phyloP scores from a whole-genome alignment of 2,888 invertebrate species.

The Mechanitis mazaeus region DNA sequence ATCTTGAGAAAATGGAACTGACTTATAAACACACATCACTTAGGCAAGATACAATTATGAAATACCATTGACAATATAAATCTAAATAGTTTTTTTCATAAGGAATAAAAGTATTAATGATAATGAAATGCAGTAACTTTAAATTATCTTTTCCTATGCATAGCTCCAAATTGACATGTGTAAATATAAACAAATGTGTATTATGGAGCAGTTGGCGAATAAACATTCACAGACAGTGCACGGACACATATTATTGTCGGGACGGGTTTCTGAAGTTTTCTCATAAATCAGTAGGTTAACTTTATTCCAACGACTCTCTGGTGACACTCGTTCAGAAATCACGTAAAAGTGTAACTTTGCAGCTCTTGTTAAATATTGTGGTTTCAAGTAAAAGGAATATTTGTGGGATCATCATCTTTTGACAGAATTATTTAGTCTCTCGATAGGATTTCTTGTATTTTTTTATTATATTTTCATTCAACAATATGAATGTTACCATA shows the following conservation, averaged over 20 bases:
- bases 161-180: conserved; percentile 42
- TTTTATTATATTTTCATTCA: no score
- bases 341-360: conserved; percentile 63
- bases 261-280: conserved; percentile 55
- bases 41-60: no score
- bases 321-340: conserved; percentile 70
- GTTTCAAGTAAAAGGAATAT: conserved; percentile 24
- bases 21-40: no score
- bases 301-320: conserved; percentile 75
- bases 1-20: no score
- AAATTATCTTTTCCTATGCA: conserved; percentile 43
- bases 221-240: conserved; percentile 59
- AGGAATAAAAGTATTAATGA: no score
- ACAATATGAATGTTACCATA: no score
- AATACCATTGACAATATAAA: no score
- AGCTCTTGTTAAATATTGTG: conserved; percentile 48
- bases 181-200: conserved; percentile 39
- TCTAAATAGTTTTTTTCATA: no score
- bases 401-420: background rate
- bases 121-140: conserved; percentile 38
- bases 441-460: no score
- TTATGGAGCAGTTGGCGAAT: conserved; percentile 42
- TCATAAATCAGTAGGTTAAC: conserved; percentile 73
- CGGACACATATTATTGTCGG: conserved; percentile 54
- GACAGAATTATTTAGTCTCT: no score